Evolutionary conservation across 53 echinoderm and acorn worm genomes (phyloP).

Genomic region (Glandiceps talaboti): DNA sequence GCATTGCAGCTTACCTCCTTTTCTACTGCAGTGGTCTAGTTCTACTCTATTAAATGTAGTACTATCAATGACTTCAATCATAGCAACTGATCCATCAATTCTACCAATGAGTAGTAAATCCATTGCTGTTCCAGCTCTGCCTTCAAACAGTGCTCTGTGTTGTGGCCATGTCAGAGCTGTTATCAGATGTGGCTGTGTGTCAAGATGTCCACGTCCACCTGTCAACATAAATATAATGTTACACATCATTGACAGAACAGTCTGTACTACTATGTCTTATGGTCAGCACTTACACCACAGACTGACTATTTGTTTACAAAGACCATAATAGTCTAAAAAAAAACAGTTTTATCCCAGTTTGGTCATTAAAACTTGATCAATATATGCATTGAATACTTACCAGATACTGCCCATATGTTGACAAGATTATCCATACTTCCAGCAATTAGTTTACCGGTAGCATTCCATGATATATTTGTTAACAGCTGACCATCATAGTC

Average conservation of each 20-base stretch:
- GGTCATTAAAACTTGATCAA: no score
- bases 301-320: no score
- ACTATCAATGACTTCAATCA: constrained; percentile 90
- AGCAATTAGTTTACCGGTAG: constrained; percentile 73
- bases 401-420: constrained; percentile 89
- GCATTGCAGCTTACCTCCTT: constrained; percentile 69
- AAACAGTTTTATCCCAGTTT: no score
- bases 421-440: constrained; percentile 85
- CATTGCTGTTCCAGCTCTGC: constrained; percentile 70
- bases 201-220: constrained; percentile 90
- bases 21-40: constrained; percentile 83
- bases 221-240: no score
- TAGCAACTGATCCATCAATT: constrained; percentile 75
- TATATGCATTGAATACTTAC: no score
- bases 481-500: constrained; percentile 34
- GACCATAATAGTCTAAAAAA: no score
- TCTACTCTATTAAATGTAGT: constrained; percentile 82
- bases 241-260: no score
- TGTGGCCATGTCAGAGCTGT: constrained; percentile 97
- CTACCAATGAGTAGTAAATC: constrained; percentile 89
- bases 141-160: constrained; percentile 78
- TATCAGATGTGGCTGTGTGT: constrained; percentile 72
- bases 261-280: no score
- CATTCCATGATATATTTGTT: constrained; percentile 65
- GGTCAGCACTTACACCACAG: no score